Evolutionary conservation across 2,113 vertebrate species (phyloP).

Genomic region (Pithys albifrons): DNA sequence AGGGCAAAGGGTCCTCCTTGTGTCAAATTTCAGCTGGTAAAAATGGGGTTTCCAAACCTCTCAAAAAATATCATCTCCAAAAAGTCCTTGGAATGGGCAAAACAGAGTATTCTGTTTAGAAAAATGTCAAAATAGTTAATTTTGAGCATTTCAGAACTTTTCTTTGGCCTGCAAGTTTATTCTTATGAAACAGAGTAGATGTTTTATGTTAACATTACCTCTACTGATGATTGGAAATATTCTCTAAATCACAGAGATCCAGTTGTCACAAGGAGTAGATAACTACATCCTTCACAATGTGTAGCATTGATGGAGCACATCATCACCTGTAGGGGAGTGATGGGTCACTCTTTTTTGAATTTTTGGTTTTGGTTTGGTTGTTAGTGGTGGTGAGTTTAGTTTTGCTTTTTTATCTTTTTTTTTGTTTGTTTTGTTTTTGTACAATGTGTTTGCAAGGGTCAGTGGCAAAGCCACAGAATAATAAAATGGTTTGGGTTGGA

Average conservation of each 20-base stretch:
- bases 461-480: neutral
- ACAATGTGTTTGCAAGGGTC: neutral
- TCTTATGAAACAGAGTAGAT: neutral
- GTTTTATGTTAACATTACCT: neutral
- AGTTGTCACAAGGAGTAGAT: neutral
- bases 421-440: neutral
- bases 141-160: neutral
- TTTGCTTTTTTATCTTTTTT: neutral
- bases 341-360: neutral
- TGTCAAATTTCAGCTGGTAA: neutral
- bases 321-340: neutral
- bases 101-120: neutral
- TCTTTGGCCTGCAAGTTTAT: neutral
- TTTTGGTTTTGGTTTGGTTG: neutral
- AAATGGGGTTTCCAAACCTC: neutral
- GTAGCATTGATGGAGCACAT: neutral
- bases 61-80: neutral
- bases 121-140: neutral
- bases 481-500: neutral
- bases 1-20: neutral
- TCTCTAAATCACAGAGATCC: neutral
- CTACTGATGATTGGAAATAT: neutral
- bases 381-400: neutral
- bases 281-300: rapidly evolving
- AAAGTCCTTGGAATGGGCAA: neutral